Evolutionary conservation across 1,140 invertebrate species (phyloP), one percentile per base, ranked within the genome.

Genomic region (Dendroctonus valens): DNA sequence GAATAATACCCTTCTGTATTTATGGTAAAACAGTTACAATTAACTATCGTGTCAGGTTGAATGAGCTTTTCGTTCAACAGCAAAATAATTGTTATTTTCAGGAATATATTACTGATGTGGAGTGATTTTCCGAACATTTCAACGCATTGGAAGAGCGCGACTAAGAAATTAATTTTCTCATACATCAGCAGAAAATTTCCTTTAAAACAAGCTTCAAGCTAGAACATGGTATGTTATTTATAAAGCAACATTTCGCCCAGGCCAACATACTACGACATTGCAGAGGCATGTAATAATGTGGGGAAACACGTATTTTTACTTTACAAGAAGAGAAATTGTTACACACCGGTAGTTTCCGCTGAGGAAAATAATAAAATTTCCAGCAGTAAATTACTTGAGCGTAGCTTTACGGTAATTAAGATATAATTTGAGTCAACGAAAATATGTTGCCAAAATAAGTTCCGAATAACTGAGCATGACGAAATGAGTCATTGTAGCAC

Each of bases 161-260:
- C 40, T 6, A 40, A 40, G 38, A 4, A 58, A 58, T 41, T 41
- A 42, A 58, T 44, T 58, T 58, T 11, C 6, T 15, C 41, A 42
- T 58, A 42, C 41, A 58, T 58, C 55, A 58, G 15, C 41, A 44
- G 55, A 44, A 58, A 58, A 42, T 58, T 14, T 11, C 6, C 40
- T 44, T 14, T 8, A 44, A 37, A 58, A 15, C 37, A n/a, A 2
- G 5, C 55, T 42, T 12, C 49, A 7, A 51, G 49, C 6, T 51
- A 51, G 9, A 51, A 14, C 9, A 15, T 7, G 26, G 14, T 51
- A 51, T 12, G 41, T 44, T 54, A 39, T 54, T 54, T 54, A 54
- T 26, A 54, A 26, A 38, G 14, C 26, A 39, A 7, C 14, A 54
- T 37, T 38, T 2, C 14, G 37, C 38, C 38, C 40, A 54, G 11